A percentile compares a stretch with the other conserved stretches of the same genome.
These are phyloP conservation scores for Labroides dimidiatus DNA, from an alignment of 2,797 vertebrate species.

Conservation along the genomic window DNA sequence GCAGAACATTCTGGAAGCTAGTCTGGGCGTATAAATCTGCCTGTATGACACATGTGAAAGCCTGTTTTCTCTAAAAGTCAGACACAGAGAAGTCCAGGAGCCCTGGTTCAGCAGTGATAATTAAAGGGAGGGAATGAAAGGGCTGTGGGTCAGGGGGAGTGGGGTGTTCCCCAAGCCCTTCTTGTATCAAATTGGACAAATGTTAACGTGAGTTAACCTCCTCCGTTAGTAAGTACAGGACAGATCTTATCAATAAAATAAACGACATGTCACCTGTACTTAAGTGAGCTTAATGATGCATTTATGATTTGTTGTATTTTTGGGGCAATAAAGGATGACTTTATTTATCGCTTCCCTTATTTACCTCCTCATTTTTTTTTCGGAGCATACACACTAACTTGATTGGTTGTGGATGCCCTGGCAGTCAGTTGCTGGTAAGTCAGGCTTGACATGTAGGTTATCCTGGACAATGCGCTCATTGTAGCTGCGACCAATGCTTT, in stretches of 20 bases:
- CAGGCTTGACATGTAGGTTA: slow-evolving; percentile 77
- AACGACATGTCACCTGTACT: neutral
- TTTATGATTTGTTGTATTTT: slow-evolving; percentile 4
- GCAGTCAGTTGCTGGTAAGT: slow-evolving; percentile 64
- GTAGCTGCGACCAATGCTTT: slow-evolving; percentile 58
- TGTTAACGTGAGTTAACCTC: slow-evolving; percentile 4
- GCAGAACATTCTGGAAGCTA: slow-evolving; percentile 10
- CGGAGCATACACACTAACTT: slow-evolving; percentile 28
- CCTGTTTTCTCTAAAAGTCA: slow-evolving; percentile 50
- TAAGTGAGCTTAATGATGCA: neutral
- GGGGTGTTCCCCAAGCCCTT: slow-evolving; percentile 29
- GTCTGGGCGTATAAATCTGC: slow-evolving; percentile 14
- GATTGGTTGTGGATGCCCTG: slow-evolving; percentile 43
- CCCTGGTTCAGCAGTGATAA: slow-evolving; percentile 46
- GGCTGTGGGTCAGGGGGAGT: slow-evolving; percentile 32
- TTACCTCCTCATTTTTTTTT: neutral
- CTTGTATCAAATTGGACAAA: slow-evolving; percentile 40
- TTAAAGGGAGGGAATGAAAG: slow-evolving; percentile 58
- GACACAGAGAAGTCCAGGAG: slow-evolving; percentile 52
- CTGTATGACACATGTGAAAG: slow-evolving; percentile 13
- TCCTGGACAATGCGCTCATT: slow-evolving; percentile 76
- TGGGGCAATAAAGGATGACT: neutral
- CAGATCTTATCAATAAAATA: neutral
- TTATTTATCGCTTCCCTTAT: neutral
- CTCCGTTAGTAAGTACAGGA: neutral